Percentiles rank a stretch among this genome's conserved stretches.
These are phyloP conservation scores for Drosophila picticornis DNA, from an alignment of 2,888 invertebrate species.

Conservation along the genomic window DNA sequence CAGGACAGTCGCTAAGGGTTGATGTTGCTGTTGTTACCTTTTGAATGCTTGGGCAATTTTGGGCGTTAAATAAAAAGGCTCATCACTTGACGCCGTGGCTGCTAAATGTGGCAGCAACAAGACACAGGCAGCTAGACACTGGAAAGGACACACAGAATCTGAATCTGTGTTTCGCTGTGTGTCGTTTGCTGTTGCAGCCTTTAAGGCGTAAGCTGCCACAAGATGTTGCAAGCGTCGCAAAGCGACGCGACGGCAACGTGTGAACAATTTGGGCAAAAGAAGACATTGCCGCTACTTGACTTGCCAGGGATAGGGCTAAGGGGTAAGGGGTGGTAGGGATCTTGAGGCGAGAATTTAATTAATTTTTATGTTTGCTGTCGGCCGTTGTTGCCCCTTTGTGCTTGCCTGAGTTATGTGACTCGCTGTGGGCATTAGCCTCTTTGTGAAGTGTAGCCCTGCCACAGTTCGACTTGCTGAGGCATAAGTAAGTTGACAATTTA, in stretches of 20 bases:
- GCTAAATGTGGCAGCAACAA: slow-evolving; percentile 44
- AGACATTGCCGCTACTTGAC: slow-evolving; percentile 71
- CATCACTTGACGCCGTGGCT: slow-evolving; percentile 76
- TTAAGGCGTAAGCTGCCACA: slow-evolving; percentile 66
- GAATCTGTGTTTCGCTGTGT: neutral
- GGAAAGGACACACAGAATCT: neutral
- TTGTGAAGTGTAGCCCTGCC: slow-evolving; percentile 33
- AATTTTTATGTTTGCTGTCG: slow-evolving; percentile 68
- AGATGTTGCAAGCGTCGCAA: slow-evolving; percentile 55
- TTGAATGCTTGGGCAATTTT: slow-evolving; percentile 48
- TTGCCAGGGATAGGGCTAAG: slow-evolving; percentile 7
- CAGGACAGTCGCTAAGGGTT: slow-evolving; percentile 53
- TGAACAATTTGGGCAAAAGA: slow-evolving; percentile 69
- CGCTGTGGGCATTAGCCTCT: slow-evolving; percentile 67
- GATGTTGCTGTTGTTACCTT: slow-evolving; percentile 55
- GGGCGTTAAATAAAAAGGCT: slow-evolving; percentile 70
- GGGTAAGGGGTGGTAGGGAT: slow-evolving; percentile 8
- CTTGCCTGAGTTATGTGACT: slow-evolving; percentile 73
- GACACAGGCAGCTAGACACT: slow-evolving; percentile 6
- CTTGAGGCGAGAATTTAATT: slow-evolving; percentile 70
- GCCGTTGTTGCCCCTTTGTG: slow-evolving; percentile 49
- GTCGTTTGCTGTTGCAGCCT: slow-evolving; percentile 59
- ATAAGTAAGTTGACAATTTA: slow-evolving; percentile 73
- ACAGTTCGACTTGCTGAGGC: slow-evolving; percentile 46
- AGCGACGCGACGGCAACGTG: slow-evolving; percentile 61